phyloP scores from a whole-genome alignment of 2,113 vertebrate species.

The Cyanistes caeruleus region DNA sequence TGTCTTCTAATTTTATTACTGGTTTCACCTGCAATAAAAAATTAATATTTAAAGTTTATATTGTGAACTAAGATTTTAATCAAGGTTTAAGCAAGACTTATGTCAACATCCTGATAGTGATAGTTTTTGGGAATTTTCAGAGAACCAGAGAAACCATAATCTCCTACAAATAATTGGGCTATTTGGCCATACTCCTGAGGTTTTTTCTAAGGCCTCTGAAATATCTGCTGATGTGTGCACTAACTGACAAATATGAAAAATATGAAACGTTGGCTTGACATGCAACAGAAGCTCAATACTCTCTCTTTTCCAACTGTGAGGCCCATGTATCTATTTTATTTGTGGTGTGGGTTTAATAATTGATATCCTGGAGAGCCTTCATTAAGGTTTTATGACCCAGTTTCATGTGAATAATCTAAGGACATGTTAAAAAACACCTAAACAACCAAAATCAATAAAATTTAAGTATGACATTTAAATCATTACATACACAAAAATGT shows the following conservation, averaged over 20 bases:
- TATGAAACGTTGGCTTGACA: background rate
- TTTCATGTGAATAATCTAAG: background rate
- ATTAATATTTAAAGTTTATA: background rate
- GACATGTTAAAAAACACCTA: background rate
- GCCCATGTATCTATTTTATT: background rate
- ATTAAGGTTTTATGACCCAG: background rate
- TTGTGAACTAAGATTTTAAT: background rate
- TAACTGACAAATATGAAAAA: background rate
- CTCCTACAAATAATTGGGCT: background rate
- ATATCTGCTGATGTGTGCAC: background rate
- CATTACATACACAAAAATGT: accelerated
- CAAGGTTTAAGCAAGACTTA: background rate
- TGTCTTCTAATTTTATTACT: background rate
- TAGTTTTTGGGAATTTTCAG: background rate
- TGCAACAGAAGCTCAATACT: background rate
- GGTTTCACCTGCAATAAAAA: background rate
- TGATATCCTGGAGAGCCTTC: background rate
- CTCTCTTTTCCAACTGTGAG: background rate
- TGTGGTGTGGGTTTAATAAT: background rate
- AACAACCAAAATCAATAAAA: background rate
- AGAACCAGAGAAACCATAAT: background rate
- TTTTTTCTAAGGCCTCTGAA: background rate
- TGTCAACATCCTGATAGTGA: background rate
- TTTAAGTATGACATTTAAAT: background rate
- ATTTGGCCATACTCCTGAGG: background rate